A percentile compares a stretch with the other conserved stretches of the same genome.
Conservation (phyloP, 1,140 invertebrate species). For the Aphelenchoides fujianensis region DNA sequence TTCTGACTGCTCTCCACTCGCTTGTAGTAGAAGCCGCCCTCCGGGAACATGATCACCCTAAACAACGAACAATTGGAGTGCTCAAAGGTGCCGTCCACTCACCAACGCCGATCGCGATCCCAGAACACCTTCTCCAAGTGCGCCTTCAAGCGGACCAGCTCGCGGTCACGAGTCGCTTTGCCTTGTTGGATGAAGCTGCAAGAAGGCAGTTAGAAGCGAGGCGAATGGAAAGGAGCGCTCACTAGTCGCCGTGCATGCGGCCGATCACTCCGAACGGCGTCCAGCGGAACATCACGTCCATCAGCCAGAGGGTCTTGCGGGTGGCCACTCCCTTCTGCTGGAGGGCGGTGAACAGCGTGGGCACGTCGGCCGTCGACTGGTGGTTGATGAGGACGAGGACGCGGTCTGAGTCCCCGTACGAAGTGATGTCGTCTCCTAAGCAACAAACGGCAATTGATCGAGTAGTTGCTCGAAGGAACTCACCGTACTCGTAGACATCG, state of each 20-base stretch:
- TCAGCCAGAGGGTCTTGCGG: conserved; percentile 77
- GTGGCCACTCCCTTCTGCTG: conserved; percentile 74
- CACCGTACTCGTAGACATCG: conserved; percentile 78
- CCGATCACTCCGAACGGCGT: conserved; percentile 93
- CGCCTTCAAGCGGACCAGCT: conserved; percentile 71
- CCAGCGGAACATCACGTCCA: conserved; percentile 88
- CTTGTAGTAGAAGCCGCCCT: conserved; percentile 88
- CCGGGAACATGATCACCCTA: conserved; percentile 88
- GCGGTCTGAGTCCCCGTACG: conserved; percentile 72
- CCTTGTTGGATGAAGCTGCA: conserved; percentile 86
- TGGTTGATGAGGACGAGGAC: conserved; percentile 84
- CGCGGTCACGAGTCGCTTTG: conserved; percentile 73
- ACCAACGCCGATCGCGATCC: conserved; percentile 74
- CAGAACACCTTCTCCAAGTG: conserved; percentile 76
- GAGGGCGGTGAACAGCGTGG: conserved; percentile 81
- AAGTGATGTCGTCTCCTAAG: conserved; percentile 79
- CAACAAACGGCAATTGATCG: too few relatives aligned
- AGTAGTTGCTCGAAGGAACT: too few relatives aligned
- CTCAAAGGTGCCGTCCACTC: too few relatives aligned
- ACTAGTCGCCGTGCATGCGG: conserved; percentile 84
- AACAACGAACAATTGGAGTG: too few relatives aligned
- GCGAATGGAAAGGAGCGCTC: too few relatives aligned
- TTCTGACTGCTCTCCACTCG: conserved; percentile 77
- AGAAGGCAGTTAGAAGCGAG: too few relatives aligned
- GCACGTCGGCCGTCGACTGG: conserved; percentile 90